phyloP scores from a whole-genome alignment of 1,140 invertebrate species.

The Pachyrhynchus sulphureomaculatus region DNA sequence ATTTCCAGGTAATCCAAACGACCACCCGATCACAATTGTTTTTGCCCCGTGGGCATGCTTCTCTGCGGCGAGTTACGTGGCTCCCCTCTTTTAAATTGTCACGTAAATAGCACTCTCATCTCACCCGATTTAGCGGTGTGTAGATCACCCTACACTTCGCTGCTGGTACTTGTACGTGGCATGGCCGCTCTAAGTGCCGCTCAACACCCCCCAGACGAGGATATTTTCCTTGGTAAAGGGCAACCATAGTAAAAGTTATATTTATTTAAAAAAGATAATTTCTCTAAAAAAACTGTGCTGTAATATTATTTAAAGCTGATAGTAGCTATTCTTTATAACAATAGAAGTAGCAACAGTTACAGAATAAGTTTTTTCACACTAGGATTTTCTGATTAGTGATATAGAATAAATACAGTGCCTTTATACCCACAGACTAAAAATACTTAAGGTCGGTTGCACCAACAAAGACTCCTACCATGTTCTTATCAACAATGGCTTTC shows the following conservation, averaged over 20 bases:
- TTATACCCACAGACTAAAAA: too few species aligned
- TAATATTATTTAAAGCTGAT: too few species aligned
- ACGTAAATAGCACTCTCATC: constrained; percentile 37
- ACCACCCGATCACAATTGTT: not conserved
- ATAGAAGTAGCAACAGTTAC: too few species aligned
- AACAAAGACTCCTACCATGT: too few species aligned
- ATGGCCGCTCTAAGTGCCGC: constrained; percentile 50
- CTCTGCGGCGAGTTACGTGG: constrained; percentile 53
- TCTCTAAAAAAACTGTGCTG: too few species aligned
- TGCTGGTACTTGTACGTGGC: constrained; percentile 49
- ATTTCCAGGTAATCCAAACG: constrained; percentile 25
- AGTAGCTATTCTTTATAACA: too few species aligned
- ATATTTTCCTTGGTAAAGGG: constrained; percentile 51
- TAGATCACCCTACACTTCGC: constrained; percentile 49
- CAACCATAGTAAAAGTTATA: not conserved
- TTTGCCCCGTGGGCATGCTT: constrained; percentile 14
- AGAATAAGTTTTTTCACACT: too few species aligned
- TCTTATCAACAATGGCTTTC: too few species aligned
- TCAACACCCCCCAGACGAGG: constrained; percentile 43
- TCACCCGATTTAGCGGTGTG: constrained; percentile 36
- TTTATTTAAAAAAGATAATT: not conserved
- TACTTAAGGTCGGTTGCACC: too few species aligned
- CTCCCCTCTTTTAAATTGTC: constrained; percentile 44
- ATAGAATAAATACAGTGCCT: too few species aligned
- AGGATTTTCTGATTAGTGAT: too few species aligned